Percentiles rank a stretch among this genome's conserved stretches.
Conservation (phyloP, 2,888 invertebrate species). For the Ormyrus pomaceus region DNA sequence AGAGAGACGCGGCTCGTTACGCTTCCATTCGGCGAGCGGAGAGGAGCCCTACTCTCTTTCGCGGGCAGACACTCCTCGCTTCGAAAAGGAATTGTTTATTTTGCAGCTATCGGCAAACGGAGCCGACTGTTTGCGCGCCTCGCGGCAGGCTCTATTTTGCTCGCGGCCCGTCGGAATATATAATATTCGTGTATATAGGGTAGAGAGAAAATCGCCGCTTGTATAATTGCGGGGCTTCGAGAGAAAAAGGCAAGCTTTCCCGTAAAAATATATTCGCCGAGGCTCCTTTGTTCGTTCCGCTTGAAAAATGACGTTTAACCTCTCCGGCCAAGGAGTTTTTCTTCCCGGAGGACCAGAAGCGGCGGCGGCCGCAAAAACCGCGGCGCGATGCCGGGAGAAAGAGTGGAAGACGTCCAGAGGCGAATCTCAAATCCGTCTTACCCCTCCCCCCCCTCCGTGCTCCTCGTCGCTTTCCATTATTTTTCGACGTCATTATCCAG, state of each 20-base stretch:
- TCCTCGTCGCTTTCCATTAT: conserved; percentile 44
- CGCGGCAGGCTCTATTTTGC: too few relatives aligned
- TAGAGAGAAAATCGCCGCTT: background rate
- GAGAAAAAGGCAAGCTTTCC: background rate
- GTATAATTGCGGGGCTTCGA: background rate
- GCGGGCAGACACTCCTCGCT: too few relatives aligned
- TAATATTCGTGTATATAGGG: too few relatives aligned
- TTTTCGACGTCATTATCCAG: conserved; percentile 54
- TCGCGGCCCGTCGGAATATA: too few relatives aligned
- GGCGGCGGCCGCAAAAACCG: conserved; percentile 35
- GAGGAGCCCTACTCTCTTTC: too few relatives aligned
- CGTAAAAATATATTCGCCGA: background rate
- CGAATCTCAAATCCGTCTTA: conserved; percentile 42
- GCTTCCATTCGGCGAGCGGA: conserved; percentile 35
- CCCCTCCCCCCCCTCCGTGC: background rate
- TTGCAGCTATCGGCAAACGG: too few relatives aligned
- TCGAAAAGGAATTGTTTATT: too few relatives aligned
- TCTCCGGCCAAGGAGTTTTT: conserved; percentile 20
- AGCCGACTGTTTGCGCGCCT: too few relatives aligned
- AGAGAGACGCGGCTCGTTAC: conserved; percentile 38
- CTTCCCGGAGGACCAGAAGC: background rate
- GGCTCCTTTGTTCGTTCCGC: background rate
- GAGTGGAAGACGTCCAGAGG: conserved; percentile 25
- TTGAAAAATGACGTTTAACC: conserved; percentile 51
- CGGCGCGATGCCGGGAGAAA: background rate